Percentiles rank a stretch among this genome's conserved stretches.
Evolutionary conservation across 2,113 vertebrate species (phyloP).

Genomic region (Taxidea taxus): DNA sequence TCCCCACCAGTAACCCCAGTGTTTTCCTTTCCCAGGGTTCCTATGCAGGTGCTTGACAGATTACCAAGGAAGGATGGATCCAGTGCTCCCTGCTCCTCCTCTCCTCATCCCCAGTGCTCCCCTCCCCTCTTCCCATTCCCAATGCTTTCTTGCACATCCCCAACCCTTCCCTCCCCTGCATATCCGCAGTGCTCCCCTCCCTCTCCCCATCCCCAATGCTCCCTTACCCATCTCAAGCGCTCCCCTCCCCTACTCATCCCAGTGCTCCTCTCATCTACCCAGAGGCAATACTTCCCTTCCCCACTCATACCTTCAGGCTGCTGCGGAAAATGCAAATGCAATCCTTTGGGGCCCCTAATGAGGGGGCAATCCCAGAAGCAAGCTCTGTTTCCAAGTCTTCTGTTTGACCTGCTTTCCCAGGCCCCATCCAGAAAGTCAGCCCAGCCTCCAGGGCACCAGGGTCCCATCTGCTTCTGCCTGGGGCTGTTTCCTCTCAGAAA

Average conservation of each 20-base stretch:
- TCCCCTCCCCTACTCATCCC: not conserved
- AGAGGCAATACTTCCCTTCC: fast-evolving
- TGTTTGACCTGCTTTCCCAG: too few species aligned
- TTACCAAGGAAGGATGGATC: fast-evolving
- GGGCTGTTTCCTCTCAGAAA: not conserved
- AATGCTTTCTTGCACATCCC: fast-evolving
- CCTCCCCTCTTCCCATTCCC: not conserved
- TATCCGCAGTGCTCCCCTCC: too few species aligned
- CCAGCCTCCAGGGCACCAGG: fast-evolving
- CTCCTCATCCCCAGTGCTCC: not conserved
- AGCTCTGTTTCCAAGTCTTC: not conserved
- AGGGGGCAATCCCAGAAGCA: not conserved
- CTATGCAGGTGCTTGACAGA: not conserved
- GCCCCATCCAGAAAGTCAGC: not conserved
- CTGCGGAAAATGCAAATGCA: not conserved
- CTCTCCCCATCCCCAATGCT: not conserved
- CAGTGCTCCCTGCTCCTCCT: not conserved
- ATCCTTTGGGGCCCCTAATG: not conserved
- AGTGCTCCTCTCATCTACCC: not conserved
- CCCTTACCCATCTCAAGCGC: too few species aligned
- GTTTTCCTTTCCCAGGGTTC: not conserved
- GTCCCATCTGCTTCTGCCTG: not conserved
- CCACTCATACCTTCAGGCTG: not conserved
- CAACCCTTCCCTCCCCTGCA: too few species aligned
- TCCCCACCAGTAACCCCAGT: fast-evolving